Base-by-base conservation (phyloP, 2,797 vertebrate genomes). In the Tapera naevia region DNA sequence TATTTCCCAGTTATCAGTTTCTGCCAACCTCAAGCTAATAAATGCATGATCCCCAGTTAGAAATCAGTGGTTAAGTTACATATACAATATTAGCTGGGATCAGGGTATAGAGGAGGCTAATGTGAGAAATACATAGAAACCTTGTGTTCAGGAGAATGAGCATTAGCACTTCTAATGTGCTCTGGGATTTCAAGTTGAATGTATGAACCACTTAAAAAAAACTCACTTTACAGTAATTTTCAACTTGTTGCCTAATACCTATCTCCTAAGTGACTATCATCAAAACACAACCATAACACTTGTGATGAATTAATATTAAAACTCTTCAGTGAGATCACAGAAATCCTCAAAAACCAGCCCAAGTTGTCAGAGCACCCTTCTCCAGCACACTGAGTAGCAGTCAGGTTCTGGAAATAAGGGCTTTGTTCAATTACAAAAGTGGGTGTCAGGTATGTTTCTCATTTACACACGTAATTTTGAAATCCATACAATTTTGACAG, bases 191-290 rank as follows among this genome's bases (percentile, higher is more conserved):
- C 86, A 93, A 94, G 95, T 87, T 85, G 90, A 95, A 91, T 21
- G 21, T 71, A 94, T 41, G 86, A 96, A 89, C 35, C 78, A 87
- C 86, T 95, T 91, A 11, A 50, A 85, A 56, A 50, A 28, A 80
- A 90, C 80, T 62, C 90, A 94, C 93, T 94, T 96, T 95, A 93
- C 80, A 80, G 67, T 94, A 90, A 96, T 95, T 96, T 96, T 81
- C 74, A 93, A 89, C 90, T 88, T 86, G 93, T 96, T 96, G 94
- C 96, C 88, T 96, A 96, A 96, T 94, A 95, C 93, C 88, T 74
- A 95, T 95, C 95, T 93, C 94, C 94, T 95, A 94, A 97, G 91
- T 95, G 92, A 95, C 88, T 92, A 92, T 94, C 94, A 96, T 95
- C 89, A 96, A 96, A 95, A 96, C 88, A 96, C 71, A 94, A 92